Evolutionary conservation across 2,888 invertebrate species (phyloP).

Genomic region (Brachynemurus nebulosus): DNA sequence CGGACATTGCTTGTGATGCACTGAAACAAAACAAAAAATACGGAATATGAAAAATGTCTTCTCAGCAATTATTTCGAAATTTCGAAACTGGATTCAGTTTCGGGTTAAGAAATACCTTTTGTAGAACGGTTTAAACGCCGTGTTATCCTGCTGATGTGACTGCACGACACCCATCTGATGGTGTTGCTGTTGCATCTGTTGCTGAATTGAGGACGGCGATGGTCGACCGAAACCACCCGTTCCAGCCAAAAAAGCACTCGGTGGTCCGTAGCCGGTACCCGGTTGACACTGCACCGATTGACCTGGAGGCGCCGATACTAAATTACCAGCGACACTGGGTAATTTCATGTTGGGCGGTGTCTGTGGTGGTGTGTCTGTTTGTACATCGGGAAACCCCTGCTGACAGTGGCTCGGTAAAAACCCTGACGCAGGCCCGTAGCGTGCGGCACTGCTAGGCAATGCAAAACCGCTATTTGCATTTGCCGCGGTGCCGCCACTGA

Average conservation of each 20-base stretch:
- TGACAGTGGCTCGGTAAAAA: conserved; percentile 47
- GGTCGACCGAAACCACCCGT: conserved; percentile 30
- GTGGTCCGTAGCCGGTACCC: conserved; percentile 40
- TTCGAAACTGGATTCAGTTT: neutral
- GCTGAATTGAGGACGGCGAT: conserved; percentile 1
- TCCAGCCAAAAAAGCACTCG: conserved; percentile 29
- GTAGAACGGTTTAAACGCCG: conserved; percentile 81
- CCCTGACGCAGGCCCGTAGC: conserved; percentile 39
- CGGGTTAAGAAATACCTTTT: conserved; percentile 54
- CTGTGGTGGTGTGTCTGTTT: conserved; percentile 83
- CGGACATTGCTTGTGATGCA: conserved; percentile 51
- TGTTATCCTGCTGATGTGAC: conserved; percentile 35
- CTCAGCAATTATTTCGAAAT: neutral
- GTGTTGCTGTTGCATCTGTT: conserved; percentile 27
- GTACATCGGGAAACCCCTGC: conserved; percentile 74
- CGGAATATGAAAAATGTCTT: neutral
- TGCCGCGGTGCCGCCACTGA: conserved; percentile 22
- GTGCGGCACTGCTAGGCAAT: conserved; percentile 32
- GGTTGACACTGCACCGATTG: conserved; percentile 40
- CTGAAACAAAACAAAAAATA: conserved; percentile 40
- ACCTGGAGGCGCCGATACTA: conserved; percentile 38
- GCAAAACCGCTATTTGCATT: conserved; percentile 34
- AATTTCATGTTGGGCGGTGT: conserved; percentile 91
- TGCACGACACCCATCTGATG: conserved; percentile 31
- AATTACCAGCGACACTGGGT: conserved; percentile 61